Conservation (phyloP, 2,888 invertebrate species). For the Diloba caeruleocephala region DNA sequence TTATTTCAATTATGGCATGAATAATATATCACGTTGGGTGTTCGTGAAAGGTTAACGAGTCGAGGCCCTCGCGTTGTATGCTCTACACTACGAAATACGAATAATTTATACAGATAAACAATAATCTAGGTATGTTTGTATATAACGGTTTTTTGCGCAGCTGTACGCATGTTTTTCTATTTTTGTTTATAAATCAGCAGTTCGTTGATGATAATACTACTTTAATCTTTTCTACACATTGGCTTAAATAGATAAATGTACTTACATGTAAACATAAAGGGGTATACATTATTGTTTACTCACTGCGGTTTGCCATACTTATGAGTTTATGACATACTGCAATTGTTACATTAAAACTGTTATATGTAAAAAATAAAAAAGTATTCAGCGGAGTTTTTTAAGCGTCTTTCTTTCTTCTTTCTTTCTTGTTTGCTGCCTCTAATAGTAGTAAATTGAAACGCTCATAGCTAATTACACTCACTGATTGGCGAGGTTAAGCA, state of each 20-base stretch:
- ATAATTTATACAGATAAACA: conserved; percentile 17
- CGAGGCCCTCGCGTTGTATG: conserved; percentile 60
- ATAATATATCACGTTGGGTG: conserved; percentile 69
- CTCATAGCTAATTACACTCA: too few relatives aligned
- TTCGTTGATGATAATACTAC: conserved; percentile 5
- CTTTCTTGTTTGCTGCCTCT: too few relatives aligned
- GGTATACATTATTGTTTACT: too few relatives aligned
- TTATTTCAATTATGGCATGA: conserved; percentile 69
- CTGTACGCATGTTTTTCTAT: background rate
- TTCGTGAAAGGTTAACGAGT: conserved; percentile 85
- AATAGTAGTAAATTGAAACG: too few relatives aligned
- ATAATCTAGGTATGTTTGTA: background rate
- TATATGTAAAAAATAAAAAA: too few relatives aligned
- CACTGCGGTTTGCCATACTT: too few relatives aligned
- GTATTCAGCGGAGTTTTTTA: too few relatives aligned
- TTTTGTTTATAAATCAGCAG: conserved; percentile 19
- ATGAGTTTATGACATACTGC: too few relatives aligned
- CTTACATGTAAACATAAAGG: background rate
- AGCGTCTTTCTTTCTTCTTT: too few relatives aligned
- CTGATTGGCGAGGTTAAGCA: too few relatives aligned
- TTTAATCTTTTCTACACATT: conserved; percentile 27
- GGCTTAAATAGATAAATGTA: conserved; percentile 25
- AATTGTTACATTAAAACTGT: too few relatives aligned
- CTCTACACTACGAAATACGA: conserved; percentile 6
- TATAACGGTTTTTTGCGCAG: conserved; percentile 17